Percentiles rank a stretch among this genome's conserved stretches.
Conservation (phyloP, 2,888 invertebrate genomes). For the Ormyrus thymus region DNA sequence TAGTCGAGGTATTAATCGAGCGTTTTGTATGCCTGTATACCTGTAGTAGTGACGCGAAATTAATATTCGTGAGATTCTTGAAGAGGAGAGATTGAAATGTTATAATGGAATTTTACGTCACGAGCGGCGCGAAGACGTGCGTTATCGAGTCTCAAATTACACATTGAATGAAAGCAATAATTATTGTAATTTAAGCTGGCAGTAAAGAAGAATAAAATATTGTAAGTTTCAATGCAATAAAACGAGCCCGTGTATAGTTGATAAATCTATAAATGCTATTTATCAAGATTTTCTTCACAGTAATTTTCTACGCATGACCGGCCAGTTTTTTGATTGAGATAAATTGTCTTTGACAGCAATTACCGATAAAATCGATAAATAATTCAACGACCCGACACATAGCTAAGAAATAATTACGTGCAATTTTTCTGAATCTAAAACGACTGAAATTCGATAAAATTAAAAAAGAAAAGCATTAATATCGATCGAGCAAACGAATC, state of each 20-base stretch:
- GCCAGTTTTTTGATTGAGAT: slow-evolving; percentile 25
- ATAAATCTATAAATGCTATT: slow-evolving; percentile 37
- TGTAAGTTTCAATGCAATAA: slow-evolving; percentile 17
- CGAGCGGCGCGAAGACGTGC: background rate
- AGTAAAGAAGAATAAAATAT: background rate
- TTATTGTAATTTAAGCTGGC: background rate
- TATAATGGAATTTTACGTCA: background rate
- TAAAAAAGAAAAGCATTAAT: no score
- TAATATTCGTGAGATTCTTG: no score
- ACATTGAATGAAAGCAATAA: slow-evolving; percentile 8
- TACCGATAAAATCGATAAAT: slow-evolving; percentile 19
- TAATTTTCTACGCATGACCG: slow-evolving; percentile 25
- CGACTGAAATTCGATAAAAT: no score
- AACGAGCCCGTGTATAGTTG: background rate
- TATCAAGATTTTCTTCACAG: slow-evolving; percentile 45
- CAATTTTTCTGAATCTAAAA: no score
- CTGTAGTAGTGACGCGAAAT: no score
- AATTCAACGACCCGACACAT: background rate
- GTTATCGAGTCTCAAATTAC: background rate
- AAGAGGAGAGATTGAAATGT: slow-evolving; percentile 1
- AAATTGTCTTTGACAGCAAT: slow-evolving; percentile 19
- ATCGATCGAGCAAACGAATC: no score
- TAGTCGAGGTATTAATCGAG: no score
- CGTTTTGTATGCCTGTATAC: no score
- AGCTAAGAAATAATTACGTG: no score